Evolutionary conservation across 1,140 invertebrate genomes (phyloP), one percentile per base, ranked within the genome.

Genomic region (Drosophila punjabiensis): DNA sequence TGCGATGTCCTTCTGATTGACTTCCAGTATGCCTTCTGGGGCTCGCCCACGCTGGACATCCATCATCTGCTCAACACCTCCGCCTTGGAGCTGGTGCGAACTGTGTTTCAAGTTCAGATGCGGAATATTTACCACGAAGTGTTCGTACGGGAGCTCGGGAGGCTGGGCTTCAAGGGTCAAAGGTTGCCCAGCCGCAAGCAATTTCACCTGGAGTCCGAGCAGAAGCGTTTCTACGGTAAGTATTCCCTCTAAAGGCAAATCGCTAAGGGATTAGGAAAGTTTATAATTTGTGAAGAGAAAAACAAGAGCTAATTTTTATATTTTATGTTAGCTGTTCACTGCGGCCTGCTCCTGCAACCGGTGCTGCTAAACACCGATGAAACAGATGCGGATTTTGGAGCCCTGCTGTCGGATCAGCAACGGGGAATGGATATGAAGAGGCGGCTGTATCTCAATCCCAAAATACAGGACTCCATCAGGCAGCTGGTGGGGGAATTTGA

Each of bases 1-100:
- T 78, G 93, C 41, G 93, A 94, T 65, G 93, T 95, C 9, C 94
- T 87, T 0, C 33, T 91, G 9, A 80, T 92, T 71, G 92, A 92
- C 68, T 92, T 88, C 56, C 92, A 92, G 76, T 90, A 81, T 45
- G 59, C 73, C 8, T 83, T 76, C 59, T 92, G 81, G 85, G 78
- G 77, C 7, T 91, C 88, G 33, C 81, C 91, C 11, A 77, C 83
- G 3, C 48, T 85, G 52, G 92, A 93, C 79, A 71, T 93, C 28
- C 86, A 88, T 70, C 81, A 88, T 60, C 84, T 92, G 41, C 30
- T 93, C 8, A 90, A 92, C 66, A 82, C 79, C 14, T 86, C 83
- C 18, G 58, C 89, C 4, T 67, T 56, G 8, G 89, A 93, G 28
- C 32, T 41, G 9, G 39, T 90, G 3, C 52, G 76, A 28, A 50